Conservation (phyloP, 2,888 invertebrate species). For the Diachrysia chrysitis region DNA sequence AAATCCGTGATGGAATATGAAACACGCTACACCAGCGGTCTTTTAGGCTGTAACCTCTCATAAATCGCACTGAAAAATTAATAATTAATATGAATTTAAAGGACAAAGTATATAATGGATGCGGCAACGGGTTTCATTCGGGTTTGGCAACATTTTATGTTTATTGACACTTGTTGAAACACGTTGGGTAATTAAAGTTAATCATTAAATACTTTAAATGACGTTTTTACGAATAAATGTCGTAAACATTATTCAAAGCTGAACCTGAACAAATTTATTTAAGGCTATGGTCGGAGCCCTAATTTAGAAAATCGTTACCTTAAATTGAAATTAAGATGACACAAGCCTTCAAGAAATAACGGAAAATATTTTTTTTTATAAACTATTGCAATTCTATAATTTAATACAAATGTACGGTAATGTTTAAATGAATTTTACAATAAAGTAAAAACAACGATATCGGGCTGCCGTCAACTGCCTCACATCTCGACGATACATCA, state of each 20-base stretch:
- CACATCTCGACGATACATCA: slow-evolving; percentile 25
- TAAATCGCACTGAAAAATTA: no score
- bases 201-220: background rate
- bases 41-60: no score
- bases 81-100: no score
- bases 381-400: no score
- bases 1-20: slow-evolving; percentile 31
- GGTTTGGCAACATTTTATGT: background rate
- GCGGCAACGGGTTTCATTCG: no score
- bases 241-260: no score
- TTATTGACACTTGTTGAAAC: background rate
- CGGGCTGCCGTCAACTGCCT: slow-evolving; percentile 7
- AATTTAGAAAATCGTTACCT: no score
- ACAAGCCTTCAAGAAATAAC: background rate
- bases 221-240: no score
- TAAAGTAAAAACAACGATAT: background rate
- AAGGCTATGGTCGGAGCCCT: no score
- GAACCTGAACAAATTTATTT: no score
- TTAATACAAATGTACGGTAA: background rate
- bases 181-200: background rate
- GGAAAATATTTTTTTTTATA: background rate
- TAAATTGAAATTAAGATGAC: no score
- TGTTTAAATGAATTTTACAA: background rate
- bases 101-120: no score
- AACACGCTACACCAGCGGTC: slow-evolving; percentile 25